Evolutionary conservation across 1,140 invertebrate species (phyloP).

Genomic region (Zaprionus lachaisei): DNA sequence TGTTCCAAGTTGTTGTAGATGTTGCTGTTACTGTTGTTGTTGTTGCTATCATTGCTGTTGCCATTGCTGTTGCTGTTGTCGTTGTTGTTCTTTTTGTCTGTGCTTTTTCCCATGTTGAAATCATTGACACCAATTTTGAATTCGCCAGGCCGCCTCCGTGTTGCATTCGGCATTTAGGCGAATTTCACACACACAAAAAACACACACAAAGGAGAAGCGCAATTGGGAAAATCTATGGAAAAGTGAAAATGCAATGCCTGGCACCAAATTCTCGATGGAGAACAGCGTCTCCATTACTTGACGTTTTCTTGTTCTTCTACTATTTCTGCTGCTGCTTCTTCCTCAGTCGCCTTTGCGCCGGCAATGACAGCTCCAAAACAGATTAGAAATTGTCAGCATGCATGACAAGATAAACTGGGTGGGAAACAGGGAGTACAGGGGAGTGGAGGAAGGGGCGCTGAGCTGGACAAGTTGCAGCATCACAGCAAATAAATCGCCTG

Average conservation of each 20-base stretch:
- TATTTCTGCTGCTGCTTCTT: background rate
- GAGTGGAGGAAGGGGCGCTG: background rate
- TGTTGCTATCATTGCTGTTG: constrained; percentile 8
- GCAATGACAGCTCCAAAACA: constrained; percentile 40
- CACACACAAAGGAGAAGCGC: constrained; percentile 3
- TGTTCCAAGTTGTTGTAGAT: constrained; percentile 16
- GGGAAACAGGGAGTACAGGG: background rate
- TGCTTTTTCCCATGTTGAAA: constrained; percentile 75
- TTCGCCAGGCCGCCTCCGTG: constrained; percentile 49
- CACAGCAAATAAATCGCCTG: constrained; percentile 46
- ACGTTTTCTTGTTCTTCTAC: constrained; percentile 9
- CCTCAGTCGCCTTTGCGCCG: background rate
- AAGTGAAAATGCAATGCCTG: constrained; percentile 65
- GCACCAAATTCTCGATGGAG: constrained; percentile 62
- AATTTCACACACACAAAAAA: constrained; percentile 60
- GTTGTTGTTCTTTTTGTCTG: constrained; percentile 35
- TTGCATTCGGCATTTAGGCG: constrained; percentile 65
- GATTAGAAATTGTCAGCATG: constrained; percentile 59
- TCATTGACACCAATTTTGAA: constrained; percentile 77
- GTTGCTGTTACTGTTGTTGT: background rate
- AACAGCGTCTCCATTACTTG: constrained; percentile 27
- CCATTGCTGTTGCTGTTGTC: constrained; percentile 11
- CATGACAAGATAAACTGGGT: constrained; percentile 37
- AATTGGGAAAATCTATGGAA: constrained; percentile 48
- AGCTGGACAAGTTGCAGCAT: constrained; percentile 52